phyloP scores from a whole-genome alignment of 2,888 invertebrate species.

The Lasioglossum figueresi region DNA sequence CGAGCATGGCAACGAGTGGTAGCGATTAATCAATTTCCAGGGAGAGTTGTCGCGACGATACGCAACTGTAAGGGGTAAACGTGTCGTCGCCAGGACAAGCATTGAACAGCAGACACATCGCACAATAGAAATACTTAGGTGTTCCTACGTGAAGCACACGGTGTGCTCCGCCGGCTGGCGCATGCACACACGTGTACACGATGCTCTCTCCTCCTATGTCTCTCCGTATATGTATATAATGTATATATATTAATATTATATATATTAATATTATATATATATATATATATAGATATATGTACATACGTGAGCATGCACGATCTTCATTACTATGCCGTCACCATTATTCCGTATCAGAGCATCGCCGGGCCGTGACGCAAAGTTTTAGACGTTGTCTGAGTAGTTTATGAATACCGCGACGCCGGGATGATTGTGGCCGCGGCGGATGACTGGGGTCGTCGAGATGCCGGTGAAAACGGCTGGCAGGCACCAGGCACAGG shows the following conservation, averaged over 20 bases:
- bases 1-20: not conserved
- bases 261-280: too few relatives aligned
- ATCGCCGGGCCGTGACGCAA: slow-evolving; percentile 66
- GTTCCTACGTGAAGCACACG: not conserved
- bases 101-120: slow-evolving; percentile 2
- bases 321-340: slow-evolving; percentile 63
- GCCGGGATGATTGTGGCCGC: slow-evolving; percentile 59
- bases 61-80: not conserved
- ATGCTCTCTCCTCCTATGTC: not conserved
- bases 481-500: slow-evolving; percentile 23
- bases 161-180: slow-evolving; percentile 6
- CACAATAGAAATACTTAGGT: slow-evolving; percentile 33
- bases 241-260: too few relatives aligned
- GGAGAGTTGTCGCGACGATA: not conserved
- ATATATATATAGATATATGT: not conserved
- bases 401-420: slow-evolving; percentile 77
- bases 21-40: slow-evolving; percentile 32
- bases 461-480: slow-evolving; percentile 47
- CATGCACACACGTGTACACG: slow-evolving; percentile 3
- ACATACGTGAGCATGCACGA: slow-evolving; percentile 39
- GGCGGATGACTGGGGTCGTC: slow-evolving; percentile 51
- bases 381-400: slow-evolving; percentile 75
- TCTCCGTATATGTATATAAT: not conserved
- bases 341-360: slow-evolving; percentile 75
- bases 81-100: not conserved